These are phyloP conservation scores for Ceuthmochares aereus DNA, from an alignment of 2,113 vertebrate species.

Conservation along the genomic window DNA sequence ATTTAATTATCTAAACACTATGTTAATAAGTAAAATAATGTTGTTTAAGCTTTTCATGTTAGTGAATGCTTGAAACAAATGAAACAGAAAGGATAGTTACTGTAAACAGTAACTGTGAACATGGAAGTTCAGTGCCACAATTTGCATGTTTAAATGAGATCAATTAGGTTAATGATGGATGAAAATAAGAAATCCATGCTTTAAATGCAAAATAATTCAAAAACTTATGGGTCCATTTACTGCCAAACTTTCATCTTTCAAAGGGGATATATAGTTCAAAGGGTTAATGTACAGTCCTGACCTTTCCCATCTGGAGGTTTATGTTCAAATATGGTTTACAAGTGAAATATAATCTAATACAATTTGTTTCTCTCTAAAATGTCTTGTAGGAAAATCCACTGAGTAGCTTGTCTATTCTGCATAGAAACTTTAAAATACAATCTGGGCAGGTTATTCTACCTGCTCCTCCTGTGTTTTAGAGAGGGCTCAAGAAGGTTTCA, in stretches of 20 bases:
- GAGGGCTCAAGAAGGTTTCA: neutral
- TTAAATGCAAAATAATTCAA: constrained; percentile 72
- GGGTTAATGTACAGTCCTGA: constrained; percentile 48
- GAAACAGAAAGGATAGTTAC: constrained; percentile 7
- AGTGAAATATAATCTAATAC: constrained; percentile 23
- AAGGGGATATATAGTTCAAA: constrained; percentile 44
- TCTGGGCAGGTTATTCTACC: neutral
- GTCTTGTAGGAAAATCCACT: neutral
- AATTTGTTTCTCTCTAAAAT: constrained; percentile 32
- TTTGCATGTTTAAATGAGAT: constrained; percentile 71
- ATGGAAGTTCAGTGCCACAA: constrained; percentile 44
- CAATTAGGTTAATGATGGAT: constrained; percentile 75
- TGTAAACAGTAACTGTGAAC: constrained; percentile 26
- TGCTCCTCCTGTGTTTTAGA: neutral
- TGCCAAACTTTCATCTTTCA: constrained; percentile 67
- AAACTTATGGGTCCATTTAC: constrained; percentile 59
- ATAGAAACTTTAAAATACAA: neutral
- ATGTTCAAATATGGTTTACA: constrained; percentile 30
- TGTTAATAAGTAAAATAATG: constrained; percentile 18
- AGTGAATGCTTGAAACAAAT: constrained; percentile 8
- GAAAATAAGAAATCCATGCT: constrained; percentile 70
- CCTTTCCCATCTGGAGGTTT: constrained; percentile 43
- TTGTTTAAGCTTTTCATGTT: constrained; percentile 31
- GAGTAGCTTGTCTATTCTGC: neutral
- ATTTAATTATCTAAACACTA: constrained; percentile 6